A percentile compares a stretch with the other conserved stretches of the same genome.
Conservation (phyloP, 2,113 vertebrate genomes). For the Clinocottus analis region DNA sequence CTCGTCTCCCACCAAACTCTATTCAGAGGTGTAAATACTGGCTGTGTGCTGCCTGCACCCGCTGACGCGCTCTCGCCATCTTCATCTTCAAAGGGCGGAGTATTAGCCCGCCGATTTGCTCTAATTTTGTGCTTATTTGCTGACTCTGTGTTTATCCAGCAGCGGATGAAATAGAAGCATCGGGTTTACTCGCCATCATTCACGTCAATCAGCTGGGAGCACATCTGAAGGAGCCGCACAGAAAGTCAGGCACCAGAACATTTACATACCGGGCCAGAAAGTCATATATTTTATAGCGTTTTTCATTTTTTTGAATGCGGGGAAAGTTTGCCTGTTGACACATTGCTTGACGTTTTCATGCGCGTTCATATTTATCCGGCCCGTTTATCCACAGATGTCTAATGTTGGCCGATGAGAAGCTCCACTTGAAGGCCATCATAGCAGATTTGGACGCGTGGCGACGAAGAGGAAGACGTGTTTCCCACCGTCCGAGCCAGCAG, state of each 20-base stretch:
- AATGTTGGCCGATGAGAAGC: background rate
- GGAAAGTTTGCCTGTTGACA: background rate
- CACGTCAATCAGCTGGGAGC: conserved; percentile 48
- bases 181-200: conserved; percentile 53
- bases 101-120: conserved; percentile 53
- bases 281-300: conserved; percentile 10
- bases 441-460: background rate
- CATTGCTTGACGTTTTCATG: no score
- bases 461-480: conserved; percentile 4
- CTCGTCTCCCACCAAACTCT: conserved; percentile 47
- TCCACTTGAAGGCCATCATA: background rate
- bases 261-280: background rate
- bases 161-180: conserved; percentile 48
- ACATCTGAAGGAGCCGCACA: conserved; percentile 28
- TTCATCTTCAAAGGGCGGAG: conserved; percentile 47
- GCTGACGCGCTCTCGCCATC: conserved; percentile 38
- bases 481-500: background rate
- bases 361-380: conserved; percentile 1
- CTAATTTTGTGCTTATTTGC: conserved; percentile 56
- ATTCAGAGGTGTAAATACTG: conserved; percentile 65
- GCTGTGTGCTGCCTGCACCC: conserved; percentile 56
- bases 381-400: background rate
- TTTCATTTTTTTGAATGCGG: conserved; percentile 7
- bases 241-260: background rate
- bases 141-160: conserved; percentile 40